Percentiles rank a stretch among this genome's conserved stretches.
phyloP scores from a whole-genome alignment of 64 coral and sea anemone genomes.

The Pachyseris speciosa region DNA sequence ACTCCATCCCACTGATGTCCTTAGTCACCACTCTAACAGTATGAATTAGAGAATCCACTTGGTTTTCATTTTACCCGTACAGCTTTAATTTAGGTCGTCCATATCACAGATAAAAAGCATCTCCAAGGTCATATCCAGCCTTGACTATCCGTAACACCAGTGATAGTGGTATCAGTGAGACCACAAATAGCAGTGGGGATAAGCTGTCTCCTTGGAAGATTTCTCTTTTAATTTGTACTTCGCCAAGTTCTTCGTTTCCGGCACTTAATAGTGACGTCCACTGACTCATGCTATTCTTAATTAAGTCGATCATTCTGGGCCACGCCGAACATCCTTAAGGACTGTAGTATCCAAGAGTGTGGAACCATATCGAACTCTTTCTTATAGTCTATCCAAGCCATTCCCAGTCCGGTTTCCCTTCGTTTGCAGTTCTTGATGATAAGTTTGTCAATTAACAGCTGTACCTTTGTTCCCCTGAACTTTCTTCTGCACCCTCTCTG shows the following conservation, averaged over 20 bases:
- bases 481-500: slow-evolving; percentile 31
- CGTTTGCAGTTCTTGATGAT: neutral
- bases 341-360: neutral
- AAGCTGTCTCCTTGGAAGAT: slow-evolving; percentile 3
- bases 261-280: no score
- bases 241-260: neutral
- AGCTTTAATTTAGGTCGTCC: neutral
- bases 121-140: neutral
- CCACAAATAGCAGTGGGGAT: neutral
- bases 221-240: neutral
- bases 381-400: neutral
- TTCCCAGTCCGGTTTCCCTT: neutral
- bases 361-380: neutral
- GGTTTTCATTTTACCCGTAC: neutral
- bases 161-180: neutral
- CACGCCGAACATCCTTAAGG: no score
- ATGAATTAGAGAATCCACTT: neutral
- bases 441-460: slow-evolving; percentile 14
- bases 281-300: no score
- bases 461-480: neutral
- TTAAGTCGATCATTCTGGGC: no score
- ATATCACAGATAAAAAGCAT: neutral
- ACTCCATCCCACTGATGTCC: neutral
- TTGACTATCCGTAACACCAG: neutral
- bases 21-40: neutral